Conservation (phyloP, 64 coral and sea anemone species). For the Acropora tenuis region DNA sequence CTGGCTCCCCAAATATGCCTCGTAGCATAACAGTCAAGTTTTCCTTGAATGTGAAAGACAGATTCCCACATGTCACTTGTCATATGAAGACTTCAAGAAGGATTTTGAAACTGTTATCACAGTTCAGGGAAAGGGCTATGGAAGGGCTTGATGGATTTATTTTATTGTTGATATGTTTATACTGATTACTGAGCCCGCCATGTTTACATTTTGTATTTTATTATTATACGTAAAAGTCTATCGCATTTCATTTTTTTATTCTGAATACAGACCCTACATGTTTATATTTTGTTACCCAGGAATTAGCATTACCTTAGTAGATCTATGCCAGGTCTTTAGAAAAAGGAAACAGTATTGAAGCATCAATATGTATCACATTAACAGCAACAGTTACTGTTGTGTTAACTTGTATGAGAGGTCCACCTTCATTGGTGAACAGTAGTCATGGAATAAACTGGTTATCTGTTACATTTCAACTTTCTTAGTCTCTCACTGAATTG, state of each 20-base stretch:
- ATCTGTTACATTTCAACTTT: background rate
- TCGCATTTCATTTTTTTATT: background rate
- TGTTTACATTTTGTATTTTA: background rate
- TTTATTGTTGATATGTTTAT: background rate
- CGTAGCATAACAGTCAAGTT: background rate
- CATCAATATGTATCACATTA: conserved; percentile 3
- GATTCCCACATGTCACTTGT: background rate
- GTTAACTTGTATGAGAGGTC: background rate
- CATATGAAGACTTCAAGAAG: conserved; percentile 3
- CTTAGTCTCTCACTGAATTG: conserved; percentile 12
- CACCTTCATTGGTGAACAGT: background rate
- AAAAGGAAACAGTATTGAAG: background rate
- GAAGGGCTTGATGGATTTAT: background rate
- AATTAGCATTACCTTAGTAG: background rate
- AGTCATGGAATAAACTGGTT: conserved; percentile 7
- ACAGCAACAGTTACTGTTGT: conserved; percentile 24
- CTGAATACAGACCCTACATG: background rate
- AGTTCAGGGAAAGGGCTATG: conserved; percentile 18
- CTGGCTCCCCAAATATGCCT: background rate
- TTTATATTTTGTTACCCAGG: background rate
- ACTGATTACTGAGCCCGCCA: background rate
- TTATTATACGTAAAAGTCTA: background rate
- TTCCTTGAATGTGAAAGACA: background rate
- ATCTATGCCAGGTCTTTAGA: background rate
- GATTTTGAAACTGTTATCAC: conserved; percentile 1